A percentile compares a stretch with the other conserved stretches of the same genome.
Evolutionary conservation across 2,888 invertebrate genomes (phyloP).

Genomic region (Chesias legatella): DNA sequence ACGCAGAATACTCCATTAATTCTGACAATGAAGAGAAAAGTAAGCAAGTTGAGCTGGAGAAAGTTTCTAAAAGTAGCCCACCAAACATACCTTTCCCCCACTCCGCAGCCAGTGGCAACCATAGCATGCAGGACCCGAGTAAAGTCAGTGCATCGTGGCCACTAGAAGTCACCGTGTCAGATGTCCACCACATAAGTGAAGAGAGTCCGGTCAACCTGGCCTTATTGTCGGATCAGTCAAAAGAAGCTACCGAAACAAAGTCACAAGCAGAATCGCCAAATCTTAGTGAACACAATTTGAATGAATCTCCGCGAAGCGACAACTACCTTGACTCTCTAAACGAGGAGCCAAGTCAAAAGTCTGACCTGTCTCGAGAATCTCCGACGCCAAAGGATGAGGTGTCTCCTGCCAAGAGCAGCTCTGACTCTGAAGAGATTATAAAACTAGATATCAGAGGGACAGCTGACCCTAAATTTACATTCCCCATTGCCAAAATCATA

Average conservation of each 20-base stretch:
- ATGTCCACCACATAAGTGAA: slow-evolving; percentile 60
- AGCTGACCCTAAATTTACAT: slow-evolving; percentile 55
- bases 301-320: slow-evolving; percentile 54
- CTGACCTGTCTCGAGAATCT: slow-evolving; percentile 25
- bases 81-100: slow-evolving; percentile 41
- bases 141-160: slow-evolving; percentile 61
- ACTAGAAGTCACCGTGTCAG: slow-evolving; percentile 53
- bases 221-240: slow-evolving; percentile 56
- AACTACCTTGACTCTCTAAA: slow-evolving; percentile 64
- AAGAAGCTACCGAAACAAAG: slow-evolving; percentile 42
- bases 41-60: slow-evolving; percentile 39
- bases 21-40: slow-evolving; percentile 46
- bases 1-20: slow-evolving; percentile 58
- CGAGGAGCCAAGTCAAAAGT: slow-evolving; percentile 46
- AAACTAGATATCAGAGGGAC: slow-evolving; percentile 73
- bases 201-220: slow-evolving; percentile 67
- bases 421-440: slow-evolving; percentile 72
- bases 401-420: slow-evolving; percentile 45
- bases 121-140: slow-evolving; percentile 46
- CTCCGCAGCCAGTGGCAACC: slow-evolving; percentile 46
- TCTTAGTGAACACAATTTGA: slow-evolving; percentile 33
- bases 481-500: slow-evolving; percentile 63
- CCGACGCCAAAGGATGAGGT: slow-evolving; percentile 24
- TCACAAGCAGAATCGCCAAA: slow-evolving; percentile 32
- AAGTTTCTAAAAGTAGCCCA: slow-evolving; percentile 42